Evolutionary conservation across 2,888 invertebrate genomes (phyloP), one percentile per base, ranked within the genome.

Genomic region (Hyposoter dolosus): DNA sequence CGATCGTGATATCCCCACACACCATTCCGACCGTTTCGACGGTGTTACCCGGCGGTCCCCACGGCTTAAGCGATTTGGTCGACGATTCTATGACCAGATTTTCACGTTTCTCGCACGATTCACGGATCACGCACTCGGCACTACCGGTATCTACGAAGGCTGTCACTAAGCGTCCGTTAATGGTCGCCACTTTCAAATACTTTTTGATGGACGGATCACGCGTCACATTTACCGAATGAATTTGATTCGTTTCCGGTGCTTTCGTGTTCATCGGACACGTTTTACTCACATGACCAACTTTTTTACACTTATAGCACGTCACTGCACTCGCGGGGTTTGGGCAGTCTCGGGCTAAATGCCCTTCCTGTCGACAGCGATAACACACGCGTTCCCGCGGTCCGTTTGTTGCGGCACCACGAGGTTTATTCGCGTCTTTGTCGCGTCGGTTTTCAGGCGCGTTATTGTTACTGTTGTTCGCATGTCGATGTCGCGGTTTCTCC

Each of bases 71-170:
- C n/a, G 7, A 4, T 7, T 3, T 19, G 1, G 32, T 23, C 15
- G 68, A 23, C 12, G 35, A 2, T 0, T 35, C n/a, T 7, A 69
- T 82, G 3, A 1, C 6, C n/a, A 83, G 66, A 2, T 72, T 50
- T 15, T 83, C 77, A 0, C n/a, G 43, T 4, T 43, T 1, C 2
- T 23, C 74, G 9, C 50, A 15, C 12, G 78, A 71, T 12, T 71
- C 69, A 2, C 78, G 76, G 0, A 85, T 32, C 0, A 56, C 72
- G 17, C 83, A 83, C 9, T 83, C 83, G 0, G 83, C 47, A 19
- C 83, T 77, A 0, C 83, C 83, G 15, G 77, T 10, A 5, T 83
- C 77, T 1, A 78, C 15, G 2, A 83, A 78, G 1, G 43, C 40
- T 4, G n/a, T 50, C 1, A 83, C 53, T 2, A 40, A 12, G 3